Evolutionary conservation across 2,113 vertebrate species (phyloP), one percentile per base, ranked within the genome.

Genomic region (Salminus brasiliensis): DNA sequence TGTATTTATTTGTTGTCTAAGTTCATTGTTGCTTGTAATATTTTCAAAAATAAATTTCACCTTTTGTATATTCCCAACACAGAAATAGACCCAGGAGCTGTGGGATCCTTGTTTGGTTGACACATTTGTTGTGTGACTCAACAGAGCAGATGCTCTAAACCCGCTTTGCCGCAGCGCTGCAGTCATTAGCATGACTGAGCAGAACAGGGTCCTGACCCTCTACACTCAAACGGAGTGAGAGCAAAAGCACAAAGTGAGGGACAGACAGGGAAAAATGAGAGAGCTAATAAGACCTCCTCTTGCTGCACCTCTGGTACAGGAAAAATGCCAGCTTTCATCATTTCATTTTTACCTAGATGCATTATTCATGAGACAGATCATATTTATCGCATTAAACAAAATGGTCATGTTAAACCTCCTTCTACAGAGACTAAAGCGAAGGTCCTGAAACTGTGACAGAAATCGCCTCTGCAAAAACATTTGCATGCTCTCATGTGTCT

Each of bases 141-240:
- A 70, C 62, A 47, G 62, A 65, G 67, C 39, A 66, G 62, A 62
- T 57, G 66, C 27, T 43, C 43, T 29, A 21, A 45, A 57, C 12
- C 25, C 34, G 18, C 23, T 60, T 10, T 67, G 11, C 62, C 34
- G 16, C 72, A 69, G 55, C 55, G 68, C 43, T 78, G 74, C 59
- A 72, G 43, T 82, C 60, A 77, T 83, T 82, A 68, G 34, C 63
- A 69, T 83, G 74, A 47, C 60, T 76, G 60, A 72, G 15, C 63
- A 66, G 41, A 36, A 39, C 39, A 39, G 16, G 30, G 43, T 57
- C 67, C 63, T n/a, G 18, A 47, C 21, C 75, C 30, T 32, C 57
- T 25, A 5, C 12, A 43, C n/a, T 59, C 66, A 68, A 27, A 55
- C 59, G 25, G 60, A n/a, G n/a, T 16, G 29, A 36, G 27, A 47